Conservation (phyloP, 2,797 vertebrate genomes). For the Pipistrellus kuhlii region DNA sequence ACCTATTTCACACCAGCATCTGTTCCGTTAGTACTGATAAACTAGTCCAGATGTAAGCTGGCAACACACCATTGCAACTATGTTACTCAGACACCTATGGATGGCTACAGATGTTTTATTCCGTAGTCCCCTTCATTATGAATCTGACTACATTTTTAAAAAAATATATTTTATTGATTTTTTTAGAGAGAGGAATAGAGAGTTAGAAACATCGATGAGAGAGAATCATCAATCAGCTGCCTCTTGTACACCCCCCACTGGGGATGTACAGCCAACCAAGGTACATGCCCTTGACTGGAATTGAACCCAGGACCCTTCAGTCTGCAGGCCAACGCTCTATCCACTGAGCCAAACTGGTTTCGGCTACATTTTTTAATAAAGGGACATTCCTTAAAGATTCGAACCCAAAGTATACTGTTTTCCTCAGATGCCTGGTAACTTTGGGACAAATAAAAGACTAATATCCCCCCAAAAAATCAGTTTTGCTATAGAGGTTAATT, state of each 20-base stretch:
- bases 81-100: conserved; percentile 62
- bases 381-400: conserved; percentile 63
- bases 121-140: conserved; percentile 57
- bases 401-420: conserved; percentile 24
- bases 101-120: conserved; percentile 73
- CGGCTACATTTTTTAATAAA: conserved; percentile 49
- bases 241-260: too few relatives aligned
- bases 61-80: conserved; percentile 55
- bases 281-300: too few relatives aligned
- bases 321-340: too few relatives aligned
- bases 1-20: conserved; percentile 86
- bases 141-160: conserved; percentile 63
- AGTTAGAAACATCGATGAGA: too few relatives aligned
- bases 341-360: too few relatives aligned
- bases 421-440: background rate
- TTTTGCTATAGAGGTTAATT: conserved; percentile 59
- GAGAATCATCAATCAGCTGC: too few relatives aligned
- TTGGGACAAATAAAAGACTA: conserved; percentile 47
- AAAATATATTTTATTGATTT: too few relatives aligned
- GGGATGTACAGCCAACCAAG: too few relatives aligned
- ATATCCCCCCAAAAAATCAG: background rate
- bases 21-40: conserved; percentile 76
- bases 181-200: too few relatives aligned
- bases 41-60: conserved; percentile 81
- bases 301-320: too few relatives aligned